These are phyloP conservation scores for Drosophila prostipennis DNA, from an alignment of 2,888 invertebrate genomes.

Conservation along the genomic window DNA sequence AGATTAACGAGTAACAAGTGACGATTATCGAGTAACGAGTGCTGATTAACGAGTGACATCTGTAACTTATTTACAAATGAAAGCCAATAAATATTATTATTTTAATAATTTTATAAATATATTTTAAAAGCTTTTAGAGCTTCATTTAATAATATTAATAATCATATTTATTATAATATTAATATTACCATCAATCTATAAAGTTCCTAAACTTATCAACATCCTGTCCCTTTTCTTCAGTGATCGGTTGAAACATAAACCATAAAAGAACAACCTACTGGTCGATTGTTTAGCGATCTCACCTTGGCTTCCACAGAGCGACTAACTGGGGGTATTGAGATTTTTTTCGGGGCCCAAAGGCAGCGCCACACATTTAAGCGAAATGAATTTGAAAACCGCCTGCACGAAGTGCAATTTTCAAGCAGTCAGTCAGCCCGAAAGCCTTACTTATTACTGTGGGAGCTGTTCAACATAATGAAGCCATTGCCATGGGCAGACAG, in stretches of 20 bases:
- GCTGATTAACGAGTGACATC: no score
- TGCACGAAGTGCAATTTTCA: constrained; percentile 77
- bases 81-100: no score
- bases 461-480: constrained; percentile 68
- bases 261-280: constrained; percentile 29
- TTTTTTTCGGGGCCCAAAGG: constrained; percentile 39
- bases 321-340: constrained; percentile 9
- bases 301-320: constrained; percentile 27
- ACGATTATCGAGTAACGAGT: no score
- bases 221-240: not conserved
- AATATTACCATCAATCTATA: no score
- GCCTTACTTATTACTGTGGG: constrained; percentile 58
- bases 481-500: constrained; percentile 53
- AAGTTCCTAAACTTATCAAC: no score
- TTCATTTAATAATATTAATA: no score
- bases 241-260: constrained; percentile 6
- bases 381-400: constrained; percentile 59
- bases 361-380: constrained; percentile 55
- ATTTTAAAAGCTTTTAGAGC: no score
- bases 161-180: no score
- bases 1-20: no score
- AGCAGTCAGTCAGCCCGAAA: constrained; percentile 20
- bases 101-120: no score
- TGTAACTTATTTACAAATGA: no score
- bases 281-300: constrained; percentile 14